Base-by-base conservation (phyloP, 2,888 invertebrate genomes). In the Drosophila fulvimacula region DNA sequence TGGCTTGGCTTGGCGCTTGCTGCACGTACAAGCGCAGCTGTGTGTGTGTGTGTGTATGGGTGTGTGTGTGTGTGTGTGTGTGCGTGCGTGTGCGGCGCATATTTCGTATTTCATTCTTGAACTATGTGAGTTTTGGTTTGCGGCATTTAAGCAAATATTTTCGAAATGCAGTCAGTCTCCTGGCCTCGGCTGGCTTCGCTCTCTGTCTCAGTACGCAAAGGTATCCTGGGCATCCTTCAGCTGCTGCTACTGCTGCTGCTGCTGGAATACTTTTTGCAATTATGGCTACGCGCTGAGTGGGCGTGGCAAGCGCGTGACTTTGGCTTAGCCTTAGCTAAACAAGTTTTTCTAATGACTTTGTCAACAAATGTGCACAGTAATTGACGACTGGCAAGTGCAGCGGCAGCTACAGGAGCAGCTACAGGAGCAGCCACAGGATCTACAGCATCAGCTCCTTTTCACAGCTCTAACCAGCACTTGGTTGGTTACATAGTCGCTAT, bases 131-230 rank as follows among this genome's bases (percentile, higher is more conserved):
- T 84, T 87, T 82, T 85, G 85, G 85, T 85, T 84, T 85, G 85
- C 79, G 88, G 85, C 85, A 82, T 84, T 85, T 84, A 81, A 82
- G 88, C 88, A 85, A 85, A 85, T 85, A 88, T 81, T 87, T 83
- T 83, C 65, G 62, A 77, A 75, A 79, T 83, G 81, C 79, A 82
- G 77, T 75, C 71, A 62, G 66, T 63, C 53, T 62, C 21, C 19
- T 13, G 19, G 49, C 34, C 34, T 15, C 15, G 32, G 9, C 52
- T 52, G 44, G 24, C 24, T 44, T 44, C 3, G 15, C 30, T 30
- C 44, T 27, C 27, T 27, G 46, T 53, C 39, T 41, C 44, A 52
- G 52, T 27, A 27, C 51, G 59, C 17, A 24, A 59, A 66, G 62
- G 74, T 73, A 74, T 74, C 64, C 67, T 66, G 51, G 69, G 70